Conservation (phyloP, 2,113 vertebrate genomes). For the Etheostoma cragini region DNA sequence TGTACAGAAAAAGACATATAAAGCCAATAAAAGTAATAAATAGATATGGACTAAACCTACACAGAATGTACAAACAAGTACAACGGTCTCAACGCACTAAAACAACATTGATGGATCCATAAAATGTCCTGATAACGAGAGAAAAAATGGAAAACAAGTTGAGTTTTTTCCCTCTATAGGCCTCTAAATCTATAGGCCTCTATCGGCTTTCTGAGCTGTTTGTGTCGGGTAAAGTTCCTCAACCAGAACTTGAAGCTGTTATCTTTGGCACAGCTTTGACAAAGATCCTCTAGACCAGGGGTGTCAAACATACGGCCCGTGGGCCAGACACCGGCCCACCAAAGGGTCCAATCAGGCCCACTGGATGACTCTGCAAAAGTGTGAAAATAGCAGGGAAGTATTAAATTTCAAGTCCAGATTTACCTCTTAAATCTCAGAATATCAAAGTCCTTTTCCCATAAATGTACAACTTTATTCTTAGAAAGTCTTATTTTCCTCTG, state of each 20-base stretch:
- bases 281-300: too few relatives aligned
- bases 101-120: not conserved
- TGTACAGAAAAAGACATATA: not conserved
- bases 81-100: not conserved
- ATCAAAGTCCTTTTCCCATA: too few relatives aligned
- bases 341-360: too few relatives aligned
- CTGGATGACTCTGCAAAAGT: too few relatives aligned
- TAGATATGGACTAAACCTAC: not conserved
- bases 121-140: not conserved
- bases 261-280: not conserved
- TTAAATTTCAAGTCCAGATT: too few relatives aligned
- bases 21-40: slow-evolving; percentile 3
- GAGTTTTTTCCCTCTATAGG: too few relatives aligned
- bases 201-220: not conserved
- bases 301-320: too few relatives aligned
- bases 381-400: too few relatives aligned
- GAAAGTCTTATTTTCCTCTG: too few relatives aligned
- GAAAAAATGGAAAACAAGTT: not conserved
- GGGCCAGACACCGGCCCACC: too few relatives aligned
- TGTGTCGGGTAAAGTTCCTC: slow-evolving; percentile 10
- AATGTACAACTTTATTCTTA: too few relatives aligned
- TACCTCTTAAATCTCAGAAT: too few relatives aligned
- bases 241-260: slow-evolving; percentile 14
- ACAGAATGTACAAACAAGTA: not conserved
- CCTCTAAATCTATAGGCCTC: not conserved